These are phyloP conservation scores for Hypotaenidia okinawae DNA, from an alignment of 2,797 vertebrate species.

Conservation along the genomic window DNA sequence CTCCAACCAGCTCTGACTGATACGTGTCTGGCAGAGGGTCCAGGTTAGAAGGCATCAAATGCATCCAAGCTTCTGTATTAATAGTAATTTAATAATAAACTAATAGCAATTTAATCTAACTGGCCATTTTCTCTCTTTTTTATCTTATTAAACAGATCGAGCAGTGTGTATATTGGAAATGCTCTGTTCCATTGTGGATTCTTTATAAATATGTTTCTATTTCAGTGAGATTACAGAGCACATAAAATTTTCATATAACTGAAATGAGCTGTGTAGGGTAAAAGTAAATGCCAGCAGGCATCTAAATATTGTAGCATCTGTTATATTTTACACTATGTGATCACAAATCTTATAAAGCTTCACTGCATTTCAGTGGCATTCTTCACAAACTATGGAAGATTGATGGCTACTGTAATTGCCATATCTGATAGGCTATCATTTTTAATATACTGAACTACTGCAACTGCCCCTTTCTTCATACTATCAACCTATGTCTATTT, in stretches of 20 bases:
- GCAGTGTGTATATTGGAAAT: slow-evolving; percentile 49
- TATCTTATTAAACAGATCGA: slow-evolving; percentile 55
- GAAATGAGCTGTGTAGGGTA: slow-evolving; percentile 90
- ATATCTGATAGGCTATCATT: slow-evolving; percentile 64
- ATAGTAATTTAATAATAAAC: slow-evolving; percentile 2
- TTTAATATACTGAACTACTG: slow-evolving; percentile 69
- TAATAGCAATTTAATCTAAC: slow-evolving; percentile 30
- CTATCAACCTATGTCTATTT: slow-evolving; percentile 23
- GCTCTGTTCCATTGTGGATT: slow-evolving; percentile 51
- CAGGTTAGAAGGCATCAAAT: neutral
- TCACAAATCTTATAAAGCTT: slow-evolving; percentile 82
- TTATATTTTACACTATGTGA: slow-evolving; percentile 87
- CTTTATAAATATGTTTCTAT: slow-evolving; percentile 72
- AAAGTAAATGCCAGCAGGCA: slow-evolving; percentile 90
- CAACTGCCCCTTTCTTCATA: slow-evolving; percentile 46
- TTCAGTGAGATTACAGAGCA: slow-evolving; percentile 69
- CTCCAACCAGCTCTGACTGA: neutral
- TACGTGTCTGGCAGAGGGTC: neutral
- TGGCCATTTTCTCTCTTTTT: slow-evolving; percentile 35
- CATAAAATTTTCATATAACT: slow-evolving; percentile 80
- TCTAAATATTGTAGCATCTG: slow-evolving; percentile 90
- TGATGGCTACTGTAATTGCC: slow-evolving; percentile 74
- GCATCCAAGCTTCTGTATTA: neutral
- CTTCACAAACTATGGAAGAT: slow-evolving; percentile 78
- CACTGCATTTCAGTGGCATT: slow-evolving; percentile 72